A percentile compares a stretch with the other conserved stretches of the same genome.
phyloP scores from a whole-genome alignment of 2,888 invertebrate species.

The Nomada fabriciana region DNA sequence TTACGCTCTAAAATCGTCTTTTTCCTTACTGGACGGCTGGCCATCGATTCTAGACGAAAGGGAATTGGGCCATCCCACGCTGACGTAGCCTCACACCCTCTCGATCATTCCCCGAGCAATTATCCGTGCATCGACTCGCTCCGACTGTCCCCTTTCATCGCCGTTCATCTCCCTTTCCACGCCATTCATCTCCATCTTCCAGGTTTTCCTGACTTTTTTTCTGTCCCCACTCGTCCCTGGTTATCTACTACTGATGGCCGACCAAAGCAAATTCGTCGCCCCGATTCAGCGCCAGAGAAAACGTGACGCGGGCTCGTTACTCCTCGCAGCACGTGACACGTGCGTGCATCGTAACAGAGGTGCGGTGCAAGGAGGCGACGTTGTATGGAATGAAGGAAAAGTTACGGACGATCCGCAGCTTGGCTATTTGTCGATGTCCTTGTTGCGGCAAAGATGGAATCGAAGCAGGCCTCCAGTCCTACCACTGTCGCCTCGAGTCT shows the following conservation, averaged over 20 bases:
- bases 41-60: constrained; percentile 73
- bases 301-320: constrained; percentile 57
- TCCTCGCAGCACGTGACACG: constrained; percentile 28
- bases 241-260: constrained; percentile 22
- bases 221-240: constrained; percentile 19
- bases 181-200: not conserved
- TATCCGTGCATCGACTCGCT: constrained; percentile 57
- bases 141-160: not conserved
- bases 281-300: constrained; percentile 27
- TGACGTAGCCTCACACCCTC: constrained; percentile 66
- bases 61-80: constrained; percentile 75
- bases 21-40: constrained; percentile 43
- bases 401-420: constrained; percentile 30
- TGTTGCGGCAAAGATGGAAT: constrained; percentile 50
- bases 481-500: not conserved
- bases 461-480: constrained; percentile 32
- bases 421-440: constrained; percentile 54
- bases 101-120: constrained; percentile 58
- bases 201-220: not conserved
- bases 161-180: not conserved
- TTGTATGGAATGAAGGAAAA: not conserved
- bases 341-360: constrained; percentile 50
- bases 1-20: constrained; percentile 50
- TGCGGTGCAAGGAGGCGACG: not conserved
- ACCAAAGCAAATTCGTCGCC: constrained; percentile 21